Base-by-base conservation (phyloP, 2,113 vertebrate genomes). In the Xiphias gladius region DNA sequence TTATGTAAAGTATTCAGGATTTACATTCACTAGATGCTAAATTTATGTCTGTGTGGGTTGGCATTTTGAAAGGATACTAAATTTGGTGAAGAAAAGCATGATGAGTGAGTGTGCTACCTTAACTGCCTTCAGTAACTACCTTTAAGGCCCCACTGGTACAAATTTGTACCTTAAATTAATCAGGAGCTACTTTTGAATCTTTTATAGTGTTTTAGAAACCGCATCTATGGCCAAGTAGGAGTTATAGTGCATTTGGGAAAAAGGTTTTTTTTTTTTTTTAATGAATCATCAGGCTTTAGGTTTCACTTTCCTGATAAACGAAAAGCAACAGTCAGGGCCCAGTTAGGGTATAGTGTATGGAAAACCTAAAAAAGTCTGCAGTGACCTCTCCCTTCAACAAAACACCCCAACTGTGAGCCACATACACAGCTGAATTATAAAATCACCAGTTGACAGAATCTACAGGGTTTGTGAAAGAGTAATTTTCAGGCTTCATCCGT, bases 251-350 rank as follows among this genome's bases (percentile, higher is more conserved):
- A 39, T 39, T 19, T 54, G n/a, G 14, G 16, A 39, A 37, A 28
- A 32, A 50, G 10, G 22, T 22, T 54, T 54, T 54, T 62, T 6
- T 12, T 50, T 1, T 6, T 35, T 35, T 35, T 35, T 35, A 4
- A 6, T 35, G 32, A 35, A n/a, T n/a, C 14, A 22, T 17, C 6
- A 17, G 50, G 35, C 24, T 14, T 0, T 83, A 62, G 4, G 88
- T 91, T 93, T 94, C 46, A 0, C 1, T 94, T 94, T 89, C 84
- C 79, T 69, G 11, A 75, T 11, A 37, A 58, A 77, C 10, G 5
- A 37, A 28, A 32, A 35, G 19, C 12, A 48, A 22, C 50, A 8
- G 52, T 7, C 43, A 17, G 89, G 85, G 84, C 86, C 82, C 79
- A 26, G 3, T 66, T 1, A 41, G 13, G 64, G 58, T 8, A 1